Conservation (phyloP, 2,888 invertebrate species). For the Epistrophe grossulariae region DNA sequence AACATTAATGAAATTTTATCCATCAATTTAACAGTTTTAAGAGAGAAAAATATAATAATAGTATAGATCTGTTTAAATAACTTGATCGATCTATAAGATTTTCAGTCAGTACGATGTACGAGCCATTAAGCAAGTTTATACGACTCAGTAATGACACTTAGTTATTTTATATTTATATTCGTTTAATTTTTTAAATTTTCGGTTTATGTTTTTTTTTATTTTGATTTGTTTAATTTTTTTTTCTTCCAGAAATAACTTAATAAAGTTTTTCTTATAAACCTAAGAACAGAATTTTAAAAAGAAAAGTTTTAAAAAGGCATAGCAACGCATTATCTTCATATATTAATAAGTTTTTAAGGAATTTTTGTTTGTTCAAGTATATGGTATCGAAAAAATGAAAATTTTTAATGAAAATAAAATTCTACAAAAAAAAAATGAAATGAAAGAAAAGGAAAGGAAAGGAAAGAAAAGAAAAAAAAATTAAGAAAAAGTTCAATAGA, state of each 20-base stretch:
- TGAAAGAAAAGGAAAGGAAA: too few relatives aligned
- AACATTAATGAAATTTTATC: too few relatives aligned
- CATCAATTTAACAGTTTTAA: too few relatives aligned
- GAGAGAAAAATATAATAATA: too few relatives aligned
- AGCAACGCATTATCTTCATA: constrained; percentile 46
- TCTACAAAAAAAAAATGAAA: neutral
- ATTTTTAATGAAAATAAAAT: constrained; percentile 17
- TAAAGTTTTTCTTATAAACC: constrained; percentile 41
- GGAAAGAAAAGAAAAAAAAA: too few relatives aligned
- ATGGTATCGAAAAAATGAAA: neutral
- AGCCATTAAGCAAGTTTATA: neutral
- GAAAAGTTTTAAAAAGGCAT: constrained; percentile 47
- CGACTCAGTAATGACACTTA: neutral
- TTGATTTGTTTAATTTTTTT: constrained; percentile 60
- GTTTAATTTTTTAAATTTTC: neutral
- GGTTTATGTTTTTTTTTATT: neutral
- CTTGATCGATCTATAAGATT: too few relatives aligned
- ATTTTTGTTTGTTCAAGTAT: neutral
- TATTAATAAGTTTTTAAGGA: constrained; percentile 47
- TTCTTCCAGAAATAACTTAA: constrained; percentile 54
- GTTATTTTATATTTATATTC: neutral
- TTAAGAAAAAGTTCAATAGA: neutral
- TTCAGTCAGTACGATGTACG: too few relatives aligned
- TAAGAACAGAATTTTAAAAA: constrained; percentile 42
- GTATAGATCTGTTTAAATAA: too few relatives aligned